Evolutionary conservation across 1,140 invertebrate genomes (phyloP), one percentile per base, ranked within the genome.

Genomic region (Heliconius congener): DNA sequence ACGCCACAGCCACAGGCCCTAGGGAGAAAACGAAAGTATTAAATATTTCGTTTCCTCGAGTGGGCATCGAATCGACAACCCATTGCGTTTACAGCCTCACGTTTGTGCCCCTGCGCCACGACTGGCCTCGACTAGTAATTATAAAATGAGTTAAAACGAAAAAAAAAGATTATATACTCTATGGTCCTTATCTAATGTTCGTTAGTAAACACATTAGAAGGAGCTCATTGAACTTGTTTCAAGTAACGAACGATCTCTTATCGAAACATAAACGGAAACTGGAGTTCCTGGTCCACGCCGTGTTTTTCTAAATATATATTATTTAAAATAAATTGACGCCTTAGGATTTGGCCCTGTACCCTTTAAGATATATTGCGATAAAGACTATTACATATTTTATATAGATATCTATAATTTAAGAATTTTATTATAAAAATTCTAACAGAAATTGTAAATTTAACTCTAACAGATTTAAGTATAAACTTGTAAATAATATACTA

Each of bases 181-280:
- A 30, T 30, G 60, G 11, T 4, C 23, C 27, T 66, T 39, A 75
- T 75, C 57, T 71, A n/a, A 27, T 3, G 34, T 46, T 46, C 23
- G 60, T 76, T 39, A 76, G 60, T 23, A 70, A 76, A 42, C 30
- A 30, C 39, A 73, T 60, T 71, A 73, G 34, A 57, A 19, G 37
- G 70, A 78, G 76, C 76, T 73, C 76, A 60, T 78, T 73, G 76
- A 78, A 73, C 76, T 78, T 57, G 37, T 37, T 39, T 55, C 1
- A 77, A 37, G n/a, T 27, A 66, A 75, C 16, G 42, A 42, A 75
- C 16, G 60, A 27, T 19, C 37, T 37, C 5, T 16, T 70, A 34
- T 34, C 74, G 60, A 16, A n/a, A 19, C 27, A 30, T 60, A 1
- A 60, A 27, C 57, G n/a, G 57, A 60, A 60, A 60, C 9, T 23